These are phyloP conservation scores for Lysiphlebus fabarum DNA, from an alignment of 1,140 invertebrate genomes.

Conservation along the genomic window DNA sequence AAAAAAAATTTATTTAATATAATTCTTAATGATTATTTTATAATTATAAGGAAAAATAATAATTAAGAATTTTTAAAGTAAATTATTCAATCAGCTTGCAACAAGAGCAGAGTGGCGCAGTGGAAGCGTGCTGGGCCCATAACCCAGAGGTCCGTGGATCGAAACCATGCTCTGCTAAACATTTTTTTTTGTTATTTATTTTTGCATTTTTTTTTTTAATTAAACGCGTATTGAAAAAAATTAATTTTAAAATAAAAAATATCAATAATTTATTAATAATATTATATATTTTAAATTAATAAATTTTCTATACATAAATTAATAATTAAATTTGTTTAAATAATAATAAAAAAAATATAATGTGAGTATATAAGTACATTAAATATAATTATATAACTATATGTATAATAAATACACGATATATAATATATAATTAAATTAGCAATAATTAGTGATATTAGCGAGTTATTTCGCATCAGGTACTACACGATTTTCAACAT, in stretches of 20 bases:
- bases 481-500: neutral
- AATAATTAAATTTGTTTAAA: neutral
- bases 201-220: neutral
- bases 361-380: neutral
- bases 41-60: too few species aligned
- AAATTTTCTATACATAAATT: neutral
- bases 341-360: slow-evolving; percentile 6
- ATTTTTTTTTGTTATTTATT: too few species aligned
- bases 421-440: slow-evolving; percentile 1
- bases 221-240: too few species aligned
- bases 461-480: slow-evolving; percentile 12
- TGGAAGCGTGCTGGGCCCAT: slow-evolving; percentile 97
- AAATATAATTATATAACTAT: slow-evolving; percentile 1
- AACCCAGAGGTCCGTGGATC: slow-evolving; percentile 96
- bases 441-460: slow-evolving; percentile 10
- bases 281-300: neutral
- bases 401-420: too few species aligned
- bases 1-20: too few species aligned
- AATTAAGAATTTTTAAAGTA: too few species aligned
- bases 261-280: neutral
- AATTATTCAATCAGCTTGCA: too few species aligned
- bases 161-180: slow-evolving; percentile 89
- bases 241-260: too few species aligned
- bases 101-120: slow-evolving; percentile 90
- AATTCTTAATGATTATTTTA: neutral